Base-by-base conservation (phyloP, 1,140 invertebrate species). In the Drosophila nigrodunni region DNA sequence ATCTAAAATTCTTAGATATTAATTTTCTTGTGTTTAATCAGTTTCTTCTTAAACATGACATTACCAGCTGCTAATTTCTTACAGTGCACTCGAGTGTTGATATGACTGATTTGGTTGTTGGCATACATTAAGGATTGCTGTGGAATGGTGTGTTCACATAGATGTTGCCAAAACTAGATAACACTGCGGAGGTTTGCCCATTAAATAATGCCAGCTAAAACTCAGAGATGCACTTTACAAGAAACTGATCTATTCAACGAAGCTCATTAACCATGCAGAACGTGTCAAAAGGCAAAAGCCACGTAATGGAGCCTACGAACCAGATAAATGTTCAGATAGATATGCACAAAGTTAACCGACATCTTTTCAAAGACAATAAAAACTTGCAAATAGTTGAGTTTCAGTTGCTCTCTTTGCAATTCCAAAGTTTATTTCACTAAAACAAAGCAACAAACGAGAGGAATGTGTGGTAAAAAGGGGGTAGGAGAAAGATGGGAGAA, bases 351-450 rank as follows among this genome's bases (percentile, higher is more conserved):
- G 43, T 74, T 69, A 69, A 15, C 71, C 54, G 54, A 47, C 59
- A 73, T 75, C 59, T 69, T 73, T 44, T 11, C 49, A 58, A 65
- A 58, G 64, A 81, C 60, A 69, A 81, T 74, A 86, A 85, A 85
- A 86, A 71, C 70, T 73, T 73, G 55, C 47, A 34, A 80, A 83
- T 77, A 70, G 62, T 67, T 75, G 43, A 49, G 34, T 55, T 18
- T 41, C 15, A 8, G 37, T 52, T 7, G 7, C 35, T 62, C n/a
- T 10, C 47, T 69, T 69, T 62, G 65, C 46, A 41, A 55, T 58
- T 65, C 54, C 55, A 34, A 39, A 68, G 47, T 60, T 43, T 52
- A 39, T 47, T 47, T 34, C 64, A 67, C 15, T 30, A 50, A 61
- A 54, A 61, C 35, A 60, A 30, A 47, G 50, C 52, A 74, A 57